phyloP scores from a whole-genome alignment of 2,888 invertebrate genomes.

The Drosophila prostipennis region DNA sequence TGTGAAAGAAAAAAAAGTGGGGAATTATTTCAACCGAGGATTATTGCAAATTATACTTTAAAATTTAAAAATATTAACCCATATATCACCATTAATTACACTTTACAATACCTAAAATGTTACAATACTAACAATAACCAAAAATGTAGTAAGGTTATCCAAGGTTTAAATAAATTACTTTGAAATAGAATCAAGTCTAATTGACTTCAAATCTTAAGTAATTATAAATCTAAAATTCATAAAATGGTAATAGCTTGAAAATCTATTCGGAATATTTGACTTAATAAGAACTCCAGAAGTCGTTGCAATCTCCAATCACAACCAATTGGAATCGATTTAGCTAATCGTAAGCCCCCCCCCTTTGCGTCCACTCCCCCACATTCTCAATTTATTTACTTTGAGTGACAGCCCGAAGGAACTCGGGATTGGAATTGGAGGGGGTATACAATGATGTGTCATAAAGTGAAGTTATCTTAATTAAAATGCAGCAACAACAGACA shows the following conservation, averaged over 20 bases:
- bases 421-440: not conserved
- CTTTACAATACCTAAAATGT: too few relatives aligned
- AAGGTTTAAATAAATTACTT: too few relatives aligned
- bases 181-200: too few relatives aligned
- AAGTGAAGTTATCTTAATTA: slow-evolving; percentile 73
- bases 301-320: slow-evolving; percentile 8
- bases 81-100: too few relatives aligned
- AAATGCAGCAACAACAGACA: slow-evolving; percentile 63
- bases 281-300: not conserved
- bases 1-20: not conserved
- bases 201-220: too few relatives aligned
- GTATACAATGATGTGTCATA: slow-evolving; percentile 50
- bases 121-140: too few relatives aligned
- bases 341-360: slow-evolving; percentile 5
- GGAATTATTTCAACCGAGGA: too few relatives aligned
- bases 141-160: too few relatives aligned
- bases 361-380: not conserved
- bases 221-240: too few relatives aligned
- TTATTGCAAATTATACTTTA: too few relatives aligned
- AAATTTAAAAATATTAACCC: too few relatives aligned
- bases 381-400: slow-evolving; percentile 14
- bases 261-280: not conserved
- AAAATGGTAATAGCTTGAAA: too few relatives aligned
- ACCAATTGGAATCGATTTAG: slow-evolving; percentile 28
- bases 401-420: slow-evolving; percentile 22